phyloP scores from a whole-genome alignment of 2,797 vertebrate genomes.

The Myripristis murdjan region DNA sequence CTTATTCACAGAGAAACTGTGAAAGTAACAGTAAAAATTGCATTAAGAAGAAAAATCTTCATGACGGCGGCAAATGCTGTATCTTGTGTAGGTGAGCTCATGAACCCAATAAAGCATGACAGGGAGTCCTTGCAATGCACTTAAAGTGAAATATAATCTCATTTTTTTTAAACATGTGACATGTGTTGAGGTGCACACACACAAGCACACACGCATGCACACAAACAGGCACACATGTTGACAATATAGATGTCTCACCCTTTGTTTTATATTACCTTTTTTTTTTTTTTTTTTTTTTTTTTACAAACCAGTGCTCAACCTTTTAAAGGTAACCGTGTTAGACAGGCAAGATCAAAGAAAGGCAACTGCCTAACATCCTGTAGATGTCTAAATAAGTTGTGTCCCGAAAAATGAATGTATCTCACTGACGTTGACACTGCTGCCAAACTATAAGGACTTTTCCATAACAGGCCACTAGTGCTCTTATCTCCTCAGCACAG shows the following conservation, averaged over 20 bases:
- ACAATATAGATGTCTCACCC: conserved; percentile 33
- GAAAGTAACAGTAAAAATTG: conserved; percentile 37
- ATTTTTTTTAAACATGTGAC: conserved; percentile 4
- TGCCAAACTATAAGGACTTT: conserved; percentile 72
- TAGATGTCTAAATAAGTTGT: conserved; percentile 46
- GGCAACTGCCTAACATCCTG: conserved; percentile 48
- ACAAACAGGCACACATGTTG: background rate
- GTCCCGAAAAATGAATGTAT: conserved; percentile 69
- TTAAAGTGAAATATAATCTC: conserved; percentile 27
- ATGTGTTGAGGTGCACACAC: background rate
- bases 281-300: conserved; percentile 49
- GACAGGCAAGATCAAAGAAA: conserved; percentile 43
- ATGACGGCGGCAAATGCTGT: conserved; percentile 44
- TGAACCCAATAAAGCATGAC: conserved; percentile 59
- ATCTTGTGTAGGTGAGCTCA: conserved; percentile 63
- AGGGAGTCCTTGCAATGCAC: conserved; percentile 54
- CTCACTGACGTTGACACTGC: conserved; percentile 66
- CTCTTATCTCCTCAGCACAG: conserved; percentile 81
- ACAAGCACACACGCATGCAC: background rate
- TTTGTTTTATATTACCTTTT: conserved; percentile 39
- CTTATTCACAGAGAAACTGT: conserved; percentile 67
- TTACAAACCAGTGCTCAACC: conserved; percentile 47
- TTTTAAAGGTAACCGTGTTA: conserved; percentile 45
- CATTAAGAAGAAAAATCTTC: conserved; percentile 70
- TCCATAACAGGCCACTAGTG: conserved; percentile 64